Percentiles rank a stretch among this genome's conserved stretches.
These are phyloP conservation scores for Alviniconcha marisindica DNA, from an alignment of 1,140 invertebrate species.

Conservation along the genomic window DNA sequence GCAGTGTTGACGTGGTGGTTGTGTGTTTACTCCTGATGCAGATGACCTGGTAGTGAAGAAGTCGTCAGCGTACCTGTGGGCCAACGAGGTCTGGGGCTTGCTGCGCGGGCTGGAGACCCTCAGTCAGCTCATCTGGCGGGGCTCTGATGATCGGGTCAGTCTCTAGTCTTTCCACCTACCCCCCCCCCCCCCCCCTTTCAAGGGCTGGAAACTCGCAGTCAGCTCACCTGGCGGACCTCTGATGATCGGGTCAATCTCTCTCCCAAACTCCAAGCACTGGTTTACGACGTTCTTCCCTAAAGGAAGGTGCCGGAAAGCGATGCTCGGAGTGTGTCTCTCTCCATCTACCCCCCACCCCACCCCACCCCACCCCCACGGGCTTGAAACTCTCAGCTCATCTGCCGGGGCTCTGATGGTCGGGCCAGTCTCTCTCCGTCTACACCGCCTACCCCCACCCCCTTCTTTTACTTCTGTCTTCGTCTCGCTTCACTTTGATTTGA, in stretches of 20 bases:
- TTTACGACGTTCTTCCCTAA: too few species aligned
- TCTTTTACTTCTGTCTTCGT: too few species aligned
- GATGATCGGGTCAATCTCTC: conserved; percentile 63
- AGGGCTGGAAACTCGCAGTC: conserved; percentile 75
- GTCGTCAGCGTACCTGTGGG: conserved; percentile 68
- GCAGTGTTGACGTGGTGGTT: too few species aligned
- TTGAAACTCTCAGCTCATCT: conserved; percentile 75
- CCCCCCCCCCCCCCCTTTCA: conserved; percentile 26
- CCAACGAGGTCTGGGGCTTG: conserved; percentile 72
- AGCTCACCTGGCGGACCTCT: conserved; percentile 66
- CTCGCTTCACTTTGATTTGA: too few species aligned
- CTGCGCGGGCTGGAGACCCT: conserved; percentile 74
- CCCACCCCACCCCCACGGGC: too few species aligned
- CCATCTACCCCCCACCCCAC: too few species aligned
- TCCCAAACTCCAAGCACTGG: too few species aligned
- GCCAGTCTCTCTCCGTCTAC: conserved; percentile 56
- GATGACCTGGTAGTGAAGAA: conserved; percentile 77
- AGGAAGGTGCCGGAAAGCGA: too few species aligned
- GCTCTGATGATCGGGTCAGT: conserved; percentile 62
- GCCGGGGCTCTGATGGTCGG: conserved; percentile 60
- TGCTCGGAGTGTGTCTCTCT: too few species aligned
- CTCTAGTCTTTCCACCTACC: too few species aligned
- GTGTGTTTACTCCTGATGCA: too few species aligned
- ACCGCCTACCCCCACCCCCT: background rate
- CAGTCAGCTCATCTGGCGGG: conserved; percentile 72